Percentiles rank a stretch among this genome's conserved stretches.
Evolutionary conservation across 2,797 vertebrate species (phyloP).

Genomic region (Poecilia velifera): DNA sequence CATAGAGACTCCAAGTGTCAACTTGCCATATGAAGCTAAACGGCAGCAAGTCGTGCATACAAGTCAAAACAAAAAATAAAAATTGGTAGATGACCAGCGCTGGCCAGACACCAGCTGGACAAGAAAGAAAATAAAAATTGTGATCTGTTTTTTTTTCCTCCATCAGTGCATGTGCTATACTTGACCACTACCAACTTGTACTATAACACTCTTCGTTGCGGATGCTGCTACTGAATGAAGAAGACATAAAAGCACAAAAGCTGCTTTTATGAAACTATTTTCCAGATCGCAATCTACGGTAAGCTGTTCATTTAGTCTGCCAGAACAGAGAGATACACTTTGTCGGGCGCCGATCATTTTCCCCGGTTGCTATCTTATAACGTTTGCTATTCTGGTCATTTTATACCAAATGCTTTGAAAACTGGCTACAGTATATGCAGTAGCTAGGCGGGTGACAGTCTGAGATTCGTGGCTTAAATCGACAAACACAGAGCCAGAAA

Average conservation of each 20-base stretch:
- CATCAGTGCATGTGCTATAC: neutral
- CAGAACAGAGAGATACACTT: neutral
- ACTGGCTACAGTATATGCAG: neutral
- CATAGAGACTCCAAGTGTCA: neutral
- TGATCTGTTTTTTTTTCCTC: neutral
- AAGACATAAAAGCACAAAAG: neutral
- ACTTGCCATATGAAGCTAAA: neutral
- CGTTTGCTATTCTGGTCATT: neutral
- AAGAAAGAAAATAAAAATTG: neutral
- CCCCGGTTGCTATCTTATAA: neutral
- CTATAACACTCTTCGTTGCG: neutral
- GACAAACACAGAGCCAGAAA: slow-evolving; percentile 30
- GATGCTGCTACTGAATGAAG: neutral
- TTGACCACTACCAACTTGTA: neutral
- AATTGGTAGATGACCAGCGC: neutral
- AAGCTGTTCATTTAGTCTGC: neutral
- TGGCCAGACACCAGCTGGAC: neutral
- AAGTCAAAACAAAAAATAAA: neutral
- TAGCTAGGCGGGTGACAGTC: neutral
- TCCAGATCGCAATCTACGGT: neutral
- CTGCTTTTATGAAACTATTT: neutral
- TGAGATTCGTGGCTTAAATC: slow-evolving; percentile 13
- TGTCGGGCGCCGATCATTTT: neutral
- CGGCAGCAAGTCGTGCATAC: neutral
- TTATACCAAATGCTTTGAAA: neutral